Percentiles rank a stretch among this genome's conserved stretches.
Evolutionary conservation across 1,140 invertebrate species (phyloP).

Genomic region (Drosophila elegans): DNA sequence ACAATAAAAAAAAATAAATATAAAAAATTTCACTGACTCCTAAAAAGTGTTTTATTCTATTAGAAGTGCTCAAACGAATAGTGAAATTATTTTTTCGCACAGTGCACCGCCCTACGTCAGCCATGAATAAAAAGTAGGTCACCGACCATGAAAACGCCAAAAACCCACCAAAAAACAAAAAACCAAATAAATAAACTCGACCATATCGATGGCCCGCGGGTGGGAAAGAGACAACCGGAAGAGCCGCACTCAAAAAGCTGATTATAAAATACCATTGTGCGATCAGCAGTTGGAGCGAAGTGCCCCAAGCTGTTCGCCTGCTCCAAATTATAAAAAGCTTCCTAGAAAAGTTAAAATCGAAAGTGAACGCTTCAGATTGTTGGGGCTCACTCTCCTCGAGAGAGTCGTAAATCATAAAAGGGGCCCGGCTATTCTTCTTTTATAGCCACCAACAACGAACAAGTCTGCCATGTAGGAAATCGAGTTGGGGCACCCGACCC

Average conservation of each 20-base stretch:
- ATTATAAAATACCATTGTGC: slow-evolving; percentile 28
- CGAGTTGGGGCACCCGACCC: slow-evolving; percentile 49
- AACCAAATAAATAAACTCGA: slow-evolving; percentile 7
- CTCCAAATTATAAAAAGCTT: slow-evolving; percentile 76
- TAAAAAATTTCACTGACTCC: too few species aligned
- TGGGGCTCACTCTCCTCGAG: slow-evolving; percentile 2
- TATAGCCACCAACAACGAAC: neutral
- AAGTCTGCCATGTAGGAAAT: slow-evolving; percentile 67
- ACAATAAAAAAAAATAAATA: neutral
- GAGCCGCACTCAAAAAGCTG: slow-evolving; percentile 25
- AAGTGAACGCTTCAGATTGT: slow-evolving; percentile 52
- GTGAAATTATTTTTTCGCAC: slow-evolving; percentile 1
- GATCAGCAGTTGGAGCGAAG: slow-evolving; percentile 11
- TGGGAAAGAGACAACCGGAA: slow-evolving; percentile 41
- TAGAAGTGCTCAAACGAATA: too few species aligned
- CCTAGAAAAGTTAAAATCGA: slow-evolving; percentile 78
- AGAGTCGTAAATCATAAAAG: slow-evolving; percentile 68
- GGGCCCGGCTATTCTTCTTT: slow-evolving; percentile 5
- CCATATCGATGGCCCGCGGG: slow-evolving; percentile 1
- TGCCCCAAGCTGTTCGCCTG: slow-evolving; percentile 64
- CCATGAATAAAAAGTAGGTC: slow-evolving; percentile 40
- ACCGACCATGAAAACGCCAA: slow-evolving; percentile 32
- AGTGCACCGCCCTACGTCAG: slow-evolving; percentile 6
- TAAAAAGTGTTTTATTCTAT: too few species aligned
- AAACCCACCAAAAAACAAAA: slow-evolving; percentile 29